These are phyloP conservation scores for Melanotaenia nigrans DNA, from an alignment of 2,797 vertebrate genomes.

Conservation along the genomic window DNA sequence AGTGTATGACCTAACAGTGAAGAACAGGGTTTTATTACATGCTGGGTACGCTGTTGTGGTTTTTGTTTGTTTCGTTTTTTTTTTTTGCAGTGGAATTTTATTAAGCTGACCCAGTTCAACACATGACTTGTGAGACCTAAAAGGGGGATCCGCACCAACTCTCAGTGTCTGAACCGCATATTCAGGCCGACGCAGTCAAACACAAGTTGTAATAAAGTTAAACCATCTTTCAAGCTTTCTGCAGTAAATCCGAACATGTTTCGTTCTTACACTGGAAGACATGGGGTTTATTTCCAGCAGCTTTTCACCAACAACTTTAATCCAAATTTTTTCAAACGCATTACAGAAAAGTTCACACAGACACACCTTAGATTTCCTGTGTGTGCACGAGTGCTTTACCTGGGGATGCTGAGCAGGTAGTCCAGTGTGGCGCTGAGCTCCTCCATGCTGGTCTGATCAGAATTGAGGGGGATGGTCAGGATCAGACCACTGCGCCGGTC, in stretches of 20 bases:
- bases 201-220: constrained; percentile 5
- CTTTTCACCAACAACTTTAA: not conserved
- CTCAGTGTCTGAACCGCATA: not conserved
- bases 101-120: no score
- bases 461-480: constrained; percentile 96
- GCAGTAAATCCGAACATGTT: constrained; percentile 16
- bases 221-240: constrained; percentile 47
- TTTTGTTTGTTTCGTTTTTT: no score
- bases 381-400: constrained; percentile 72
- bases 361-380: constrained; percentile 8
- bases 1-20: no score
- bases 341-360: not conserved
- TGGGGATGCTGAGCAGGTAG: constrained; percentile 98
- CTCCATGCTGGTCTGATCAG: constrained; percentile 98
- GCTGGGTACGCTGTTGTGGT: no score
- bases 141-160: no score
- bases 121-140: no score
- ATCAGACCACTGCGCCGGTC: constrained; percentile 98
- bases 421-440: constrained; percentile 95
- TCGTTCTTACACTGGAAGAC: not conserved
- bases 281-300: constrained; percentile 5
- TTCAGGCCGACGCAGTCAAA: not conserved
- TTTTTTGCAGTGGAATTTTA: no score
- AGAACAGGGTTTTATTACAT: no score
- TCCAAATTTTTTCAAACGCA: not conserved